Base-by-base conservation (phyloP, 2,888 invertebrate species). In the Nomada ferruginata region DNA sequence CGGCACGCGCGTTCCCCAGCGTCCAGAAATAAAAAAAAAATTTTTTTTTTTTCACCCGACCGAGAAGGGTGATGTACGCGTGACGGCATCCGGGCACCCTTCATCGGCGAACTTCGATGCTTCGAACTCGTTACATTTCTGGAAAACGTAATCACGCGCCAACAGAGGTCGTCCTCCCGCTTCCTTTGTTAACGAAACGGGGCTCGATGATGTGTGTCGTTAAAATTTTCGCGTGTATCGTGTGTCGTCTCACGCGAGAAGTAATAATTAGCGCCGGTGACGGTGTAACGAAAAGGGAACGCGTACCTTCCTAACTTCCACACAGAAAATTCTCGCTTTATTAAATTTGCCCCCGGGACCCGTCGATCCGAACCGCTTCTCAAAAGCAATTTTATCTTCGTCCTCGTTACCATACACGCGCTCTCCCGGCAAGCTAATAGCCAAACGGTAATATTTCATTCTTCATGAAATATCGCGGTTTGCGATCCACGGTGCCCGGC, bases 321-420 rank as follows among this genome's bases (percentile, higher is more conserved):
- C 23, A 2, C 57, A 44, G 76, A 76, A 68, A 82, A 76, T 76
- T 82, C 70, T 71, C 68, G 80, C 81, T 81, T 82, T 82, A 81
- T 82, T 80, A 82, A 75, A 82, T 82, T 82, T 70, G 20, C 82
- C 82, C 18, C 50, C 70, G 60, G 29, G 15, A 71, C 47, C 64
- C 65, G 69, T 53, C 73, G 72, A 72, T 82, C 73, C 73, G 73
- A 68, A 53, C 60, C 53, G 69, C 23, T 61, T 61, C 71, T 75
- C 69, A 70, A 76, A 82, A 76, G 82, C 71, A 82, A 82, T 82
- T 81, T 82, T 82, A 82, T 76, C 81, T 42, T 59, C 66, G 44
- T 63, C 66, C 76, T 72, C 72, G 82, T 77, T 82, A 76, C 36
- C 60, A 70, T 77, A 68, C 72, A 29, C 61, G 10, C 50, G n/a